A percentile compares a stretch with the other conserved stretches of the same genome.
Evolutionary conservation across 2,888 invertebrate species (phyloP).

Genomic region (Pomacea canaliculata): DNA sequence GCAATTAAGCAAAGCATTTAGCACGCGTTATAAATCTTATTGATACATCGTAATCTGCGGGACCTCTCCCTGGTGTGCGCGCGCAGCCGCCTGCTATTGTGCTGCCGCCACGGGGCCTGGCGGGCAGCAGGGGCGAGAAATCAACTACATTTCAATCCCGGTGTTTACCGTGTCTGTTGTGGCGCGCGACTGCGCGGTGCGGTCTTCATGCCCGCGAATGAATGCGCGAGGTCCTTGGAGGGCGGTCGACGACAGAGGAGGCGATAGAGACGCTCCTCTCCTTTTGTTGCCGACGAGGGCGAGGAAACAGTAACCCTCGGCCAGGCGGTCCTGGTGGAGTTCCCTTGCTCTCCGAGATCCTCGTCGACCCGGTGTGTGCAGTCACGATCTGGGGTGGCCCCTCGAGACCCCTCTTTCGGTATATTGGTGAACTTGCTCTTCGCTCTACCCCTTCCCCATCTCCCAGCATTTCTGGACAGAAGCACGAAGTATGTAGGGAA

Average conservation of each 20-base stretch:
- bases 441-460: no score
- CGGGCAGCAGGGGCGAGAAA: conserved; percentile 5
- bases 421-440: no score
- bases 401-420: no score
- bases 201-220: conserved; percentile 22
- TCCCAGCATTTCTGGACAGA: no score
- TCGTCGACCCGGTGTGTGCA: no score
- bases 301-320: neutral
- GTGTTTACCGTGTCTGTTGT: conserved; percentile 28
- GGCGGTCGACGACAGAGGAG: neutral
- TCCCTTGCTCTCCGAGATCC: no score
- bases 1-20: conserved; percentile 41
- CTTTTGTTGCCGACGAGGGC: conserved; percentile 7
- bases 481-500: no score
- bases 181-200: conserved; percentile 8
- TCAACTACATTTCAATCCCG: conserved; percentile 28
- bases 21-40: conserved; percentile 35
- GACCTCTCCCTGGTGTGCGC: conserved; percentile 18
- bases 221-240: conserved; percentile 17
- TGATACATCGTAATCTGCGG: conserved; percentile 30
- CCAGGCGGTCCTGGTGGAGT: neutral
- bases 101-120: neutral
- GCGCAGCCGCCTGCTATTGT: conserved; percentile 12
- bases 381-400: no score
- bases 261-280: neutral